Evolutionary conservation across 2,797 vertebrate species (phyloP), one percentile per base, ranked within the genome.

Genomic region (Acanthurus tractus): DNA sequence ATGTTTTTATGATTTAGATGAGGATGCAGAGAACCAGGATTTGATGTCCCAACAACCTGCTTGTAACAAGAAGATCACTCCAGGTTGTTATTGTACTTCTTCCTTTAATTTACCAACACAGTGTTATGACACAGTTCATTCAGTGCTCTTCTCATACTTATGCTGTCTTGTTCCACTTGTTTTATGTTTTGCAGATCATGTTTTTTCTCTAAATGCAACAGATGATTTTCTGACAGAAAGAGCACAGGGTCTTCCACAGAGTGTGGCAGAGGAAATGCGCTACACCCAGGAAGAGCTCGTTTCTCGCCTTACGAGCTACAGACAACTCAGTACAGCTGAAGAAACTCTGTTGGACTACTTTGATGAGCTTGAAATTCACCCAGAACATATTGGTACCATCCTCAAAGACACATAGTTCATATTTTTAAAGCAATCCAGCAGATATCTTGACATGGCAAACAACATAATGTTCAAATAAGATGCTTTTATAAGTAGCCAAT

Each of bases 311-410:
- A 84, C 40, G 40, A 87, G 36, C 74, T 97, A 96, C 90, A 95
- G 96, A 67, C 87, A 95, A 3, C 72, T 81, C 53, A 94, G 92
- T 12, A 38, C 79, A 0, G 93, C 95, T 0, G 96, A 97, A 0
- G 93, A 94, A 34, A 97, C 96, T 0, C 86, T 98, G 81, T 90
- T 97, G 74, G 96, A 98, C 93, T 99, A 96, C 85, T 99, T 98
- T 59, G 97, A 99, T 50, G 96, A 98, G 78, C 89, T 96, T 42
- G 97, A 99, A 94, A 95, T 99, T 92, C 94, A 96, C 76, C 97
- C 96, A 3, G 91, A 96, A 45, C 84, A 94, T 56, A 96, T 98
- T 0, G 96, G 98, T 99, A 96, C 59, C 7, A 8, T 50, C 11
- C 18, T 17, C 29, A 40, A 29, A 62, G 42, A 18, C 52, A 46